Percentiles rank a stretch among this genome's conserved stretches.
Evolutionary conservation across 2,888 invertebrate genomes (phyloP).

Genomic region (Cetonia aurata): DNA sequence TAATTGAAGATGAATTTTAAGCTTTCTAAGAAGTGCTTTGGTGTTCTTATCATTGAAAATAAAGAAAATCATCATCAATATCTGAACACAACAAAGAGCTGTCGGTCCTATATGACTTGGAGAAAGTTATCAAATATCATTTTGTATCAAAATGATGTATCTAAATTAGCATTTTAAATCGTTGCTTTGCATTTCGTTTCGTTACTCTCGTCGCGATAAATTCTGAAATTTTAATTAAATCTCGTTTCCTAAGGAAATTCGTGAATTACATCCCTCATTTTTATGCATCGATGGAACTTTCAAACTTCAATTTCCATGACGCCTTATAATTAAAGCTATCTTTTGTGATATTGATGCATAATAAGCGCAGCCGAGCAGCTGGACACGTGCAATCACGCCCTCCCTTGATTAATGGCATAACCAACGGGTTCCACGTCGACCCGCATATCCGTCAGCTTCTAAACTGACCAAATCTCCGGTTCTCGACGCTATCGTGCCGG

Average conservation of each 20-base stretch:
- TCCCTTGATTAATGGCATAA: conserved; percentile 63
- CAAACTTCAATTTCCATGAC: conserved; percentile 4
- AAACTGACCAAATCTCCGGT: conserved; percentile 35
- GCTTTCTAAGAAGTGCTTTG: no score
- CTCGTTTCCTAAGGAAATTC: conserved; percentile 12
- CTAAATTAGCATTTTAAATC: conserved; percentile 8
- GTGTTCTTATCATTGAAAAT: no score
- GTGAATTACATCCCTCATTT: neutral
- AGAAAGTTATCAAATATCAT: neutral
- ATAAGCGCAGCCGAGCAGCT: conserved; percentile 55
- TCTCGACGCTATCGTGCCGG: conserved; percentile 19
- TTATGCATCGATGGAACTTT: conserved; percentile 13
- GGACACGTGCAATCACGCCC: conserved; percentile 59
- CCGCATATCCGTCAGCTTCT: conserved; percentile 33
- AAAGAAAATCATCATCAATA: no score
- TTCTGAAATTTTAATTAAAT: conserved; percentile 22
- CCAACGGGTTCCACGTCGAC: conserved; percentile 27
- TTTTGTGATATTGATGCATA: conserved; percentile 21
- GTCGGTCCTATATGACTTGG: no score
- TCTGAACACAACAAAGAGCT: no score
- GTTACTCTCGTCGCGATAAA: neutral
- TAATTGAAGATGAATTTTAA: no score
- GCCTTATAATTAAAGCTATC: conserved; percentile 17
- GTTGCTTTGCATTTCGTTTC: neutral
- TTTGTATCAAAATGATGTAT: neutral